Conservation (phyloP, 2,797 vertebrate genomes). For the Scarus forsteni region DNA sequence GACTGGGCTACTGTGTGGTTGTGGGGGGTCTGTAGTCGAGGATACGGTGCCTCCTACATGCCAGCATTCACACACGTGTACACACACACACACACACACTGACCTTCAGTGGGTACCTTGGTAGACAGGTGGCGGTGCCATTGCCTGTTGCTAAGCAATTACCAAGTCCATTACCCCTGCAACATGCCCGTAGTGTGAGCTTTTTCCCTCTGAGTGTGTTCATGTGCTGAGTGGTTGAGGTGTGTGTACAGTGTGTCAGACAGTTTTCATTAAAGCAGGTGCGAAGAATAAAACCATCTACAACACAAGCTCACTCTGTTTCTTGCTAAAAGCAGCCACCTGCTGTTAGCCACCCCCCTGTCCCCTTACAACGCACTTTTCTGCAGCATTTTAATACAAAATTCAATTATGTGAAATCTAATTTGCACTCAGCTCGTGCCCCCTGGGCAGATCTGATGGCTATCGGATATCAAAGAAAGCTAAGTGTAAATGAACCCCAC, state of each 20-base stretch:
- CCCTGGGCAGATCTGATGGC: not conserved
- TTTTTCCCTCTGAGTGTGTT: constrained; percentile 19
- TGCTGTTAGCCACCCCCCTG: constrained; percentile 24
- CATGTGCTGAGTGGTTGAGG: constrained; percentile 4
- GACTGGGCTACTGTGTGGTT: constrained; percentile 8
- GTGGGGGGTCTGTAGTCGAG: constrained; percentile 23
- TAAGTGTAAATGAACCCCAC: not conserved
- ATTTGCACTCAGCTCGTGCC: constrained; percentile 7
- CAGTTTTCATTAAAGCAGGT: constrained; percentile 34
- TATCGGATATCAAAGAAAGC: not conserved
- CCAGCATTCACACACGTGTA: constrained; percentile 16
- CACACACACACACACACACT: constrained; percentile 43
- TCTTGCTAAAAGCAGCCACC: constrained; percentile 16
- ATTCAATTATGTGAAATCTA: constrained; percentile 2
- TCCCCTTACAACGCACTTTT: not conserved
- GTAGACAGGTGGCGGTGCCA: constrained; percentile 73
- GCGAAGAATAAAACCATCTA: constrained; percentile 22
- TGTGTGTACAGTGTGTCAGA: not conserved
- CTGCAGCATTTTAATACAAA: not conserved
- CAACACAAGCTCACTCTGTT: constrained; percentile 13
- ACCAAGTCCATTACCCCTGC: constrained; percentile 77
- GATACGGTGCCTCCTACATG: constrained; percentile 3
- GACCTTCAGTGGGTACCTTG: constrained; percentile 74
- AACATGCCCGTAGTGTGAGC: constrained; percentile 61
- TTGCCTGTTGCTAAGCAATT: constrained; percentile 82